Conservation (phyloP, 2,797 vertebrate genomes). For the Echiichthys vipera region DNA sequence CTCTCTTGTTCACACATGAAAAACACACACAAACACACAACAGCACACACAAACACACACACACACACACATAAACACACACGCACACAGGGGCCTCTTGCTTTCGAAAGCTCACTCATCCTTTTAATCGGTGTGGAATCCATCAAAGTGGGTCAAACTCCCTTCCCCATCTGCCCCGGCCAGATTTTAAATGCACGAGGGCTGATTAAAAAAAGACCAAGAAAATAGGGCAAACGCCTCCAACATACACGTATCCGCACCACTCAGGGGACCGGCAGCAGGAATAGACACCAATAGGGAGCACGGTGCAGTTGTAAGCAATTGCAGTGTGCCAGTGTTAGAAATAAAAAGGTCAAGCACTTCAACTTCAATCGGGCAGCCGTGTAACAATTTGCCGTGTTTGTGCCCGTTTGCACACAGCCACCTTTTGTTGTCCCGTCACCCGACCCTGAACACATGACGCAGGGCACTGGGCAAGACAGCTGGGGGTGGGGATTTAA, state of each 20-base stretch:
- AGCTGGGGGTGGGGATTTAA: conserved; percentile 63
- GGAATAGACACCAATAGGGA: conserved; percentile 10
- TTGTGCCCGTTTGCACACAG: conserved; percentile 58
- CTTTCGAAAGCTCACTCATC: conserved; percentile 83
- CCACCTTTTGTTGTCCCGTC: conserved; percentile 54
- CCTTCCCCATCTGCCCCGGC: conserved; percentile 83
- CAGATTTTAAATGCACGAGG: conserved; percentile 84
- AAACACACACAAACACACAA: conserved; percentile 21
- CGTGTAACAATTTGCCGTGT: conserved; percentile 41
- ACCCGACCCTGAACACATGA: conserved; percentile 12
- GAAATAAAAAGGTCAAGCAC: conserved; percentile 69
- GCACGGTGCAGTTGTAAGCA: conserved; percentile 44
- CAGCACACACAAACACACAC: conserved; percentile 1
- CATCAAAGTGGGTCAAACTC: conserved; percentile 89
- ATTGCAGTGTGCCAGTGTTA: conserved; percentile 30
- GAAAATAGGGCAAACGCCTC: conserved; percentile 82
- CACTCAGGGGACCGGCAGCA: conserved; percentile 43
- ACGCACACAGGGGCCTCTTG: conserved; percentile 65
- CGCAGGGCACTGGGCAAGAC: conserved; percentile 26
- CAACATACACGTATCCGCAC: conserved; percentile 38
- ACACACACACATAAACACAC: conserved; percentile 28
- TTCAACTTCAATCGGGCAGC: conserved; percentile 47
- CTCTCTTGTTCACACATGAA: conserved; percentile 14
- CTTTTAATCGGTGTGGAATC: conserved; percentile 87
- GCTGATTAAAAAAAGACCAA: conserved; percentile 83